Evolutionary conservation across 1,140 invertebrate species (phyloP).

Genomic region (Ceratitis capitata): DNA sequence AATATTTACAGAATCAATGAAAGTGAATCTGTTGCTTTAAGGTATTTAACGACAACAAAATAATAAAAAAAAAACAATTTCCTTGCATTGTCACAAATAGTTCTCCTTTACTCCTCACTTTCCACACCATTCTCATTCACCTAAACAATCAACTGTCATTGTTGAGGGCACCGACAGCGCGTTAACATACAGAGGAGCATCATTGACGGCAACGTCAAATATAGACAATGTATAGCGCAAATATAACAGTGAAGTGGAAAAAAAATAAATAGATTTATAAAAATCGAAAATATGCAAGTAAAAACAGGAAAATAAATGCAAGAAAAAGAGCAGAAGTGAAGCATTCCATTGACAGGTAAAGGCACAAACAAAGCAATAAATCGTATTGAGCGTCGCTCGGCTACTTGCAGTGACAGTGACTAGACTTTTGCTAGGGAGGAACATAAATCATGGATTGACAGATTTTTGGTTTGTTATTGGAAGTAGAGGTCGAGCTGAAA

Average conservation of each 20-base stretch:
- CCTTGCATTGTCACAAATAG: background rate
- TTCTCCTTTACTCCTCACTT: background rate
- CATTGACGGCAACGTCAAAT: background rate
- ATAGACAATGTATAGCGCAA: background rate
- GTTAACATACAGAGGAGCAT: constrained; percentile 24
- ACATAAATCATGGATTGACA: background rate
- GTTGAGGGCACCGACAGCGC: background rate
- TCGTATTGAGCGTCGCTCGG: background rate
- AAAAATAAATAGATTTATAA: background rate
- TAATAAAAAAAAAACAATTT: background rate
- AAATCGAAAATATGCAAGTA: background rate
- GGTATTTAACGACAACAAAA: background rate
- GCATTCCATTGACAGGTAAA: background rate
- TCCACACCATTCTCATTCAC: background rate
- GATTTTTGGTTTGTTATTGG: background rate
- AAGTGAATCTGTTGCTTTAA: constrained; percentile 6
- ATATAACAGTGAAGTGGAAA: background rate
- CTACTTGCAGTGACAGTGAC: background rate
- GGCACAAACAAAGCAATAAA: background rate
- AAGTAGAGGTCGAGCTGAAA: background rate
- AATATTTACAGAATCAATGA: background rate
- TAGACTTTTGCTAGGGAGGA: background rate
- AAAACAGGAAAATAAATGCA: no score
- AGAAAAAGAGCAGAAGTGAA: no score
- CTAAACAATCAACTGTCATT: constrained; percentile 23